Evolutionary conservation across 1,140 invertebrate species (phyloP).

Genomic region (Halotydeus destructor): DNA sequence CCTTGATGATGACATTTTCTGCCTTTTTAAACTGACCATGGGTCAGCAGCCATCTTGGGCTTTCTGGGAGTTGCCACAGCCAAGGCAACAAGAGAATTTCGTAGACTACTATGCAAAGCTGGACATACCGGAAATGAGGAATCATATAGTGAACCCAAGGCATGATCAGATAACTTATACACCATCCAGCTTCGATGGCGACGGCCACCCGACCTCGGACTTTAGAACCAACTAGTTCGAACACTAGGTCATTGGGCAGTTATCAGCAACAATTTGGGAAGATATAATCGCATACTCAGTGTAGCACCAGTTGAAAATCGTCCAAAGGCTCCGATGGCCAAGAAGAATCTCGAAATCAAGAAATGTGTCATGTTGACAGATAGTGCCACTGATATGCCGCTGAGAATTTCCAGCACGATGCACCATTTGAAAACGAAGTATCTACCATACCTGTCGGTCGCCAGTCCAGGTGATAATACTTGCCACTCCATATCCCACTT

Average conservation of each 20-base stretch:
- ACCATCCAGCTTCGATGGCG: background rate
- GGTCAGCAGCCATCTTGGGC: conserved; percentile 10
- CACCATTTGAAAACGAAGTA: conserved; percentile 15
- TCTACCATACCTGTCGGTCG: conserved; percentile 37
- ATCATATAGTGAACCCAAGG: background rate
- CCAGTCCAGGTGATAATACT: conserved; percentile 39
- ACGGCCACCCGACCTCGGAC: background rate
- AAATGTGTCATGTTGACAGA: conserved; percentile 5
- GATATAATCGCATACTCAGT: conserved; percentile 7
- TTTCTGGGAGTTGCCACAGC: conserved; percentile 8
- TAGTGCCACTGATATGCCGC: conserved; percentile 5
- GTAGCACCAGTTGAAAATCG: conserved; percentile 10
- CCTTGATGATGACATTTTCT: conserved; percentile 1
- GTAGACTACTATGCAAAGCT: background rate
- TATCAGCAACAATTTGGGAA: background rate
- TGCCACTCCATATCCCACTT: conserved; percentile 56
- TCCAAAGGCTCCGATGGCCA: background rate
- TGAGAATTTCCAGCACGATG: conserved; percentile 6
- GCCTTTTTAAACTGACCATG: conserved; percentile 5
- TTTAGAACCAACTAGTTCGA: background rate
- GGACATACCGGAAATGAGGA: background rate
- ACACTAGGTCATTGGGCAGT: background rate
- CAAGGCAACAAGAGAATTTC: background rate
- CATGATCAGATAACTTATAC: background rate
- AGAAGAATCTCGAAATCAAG: conserved; percentile 1